Conservation (phyloP, 2,888 invertebrate genomes). For the Drosophila niveifrons region DNA sequence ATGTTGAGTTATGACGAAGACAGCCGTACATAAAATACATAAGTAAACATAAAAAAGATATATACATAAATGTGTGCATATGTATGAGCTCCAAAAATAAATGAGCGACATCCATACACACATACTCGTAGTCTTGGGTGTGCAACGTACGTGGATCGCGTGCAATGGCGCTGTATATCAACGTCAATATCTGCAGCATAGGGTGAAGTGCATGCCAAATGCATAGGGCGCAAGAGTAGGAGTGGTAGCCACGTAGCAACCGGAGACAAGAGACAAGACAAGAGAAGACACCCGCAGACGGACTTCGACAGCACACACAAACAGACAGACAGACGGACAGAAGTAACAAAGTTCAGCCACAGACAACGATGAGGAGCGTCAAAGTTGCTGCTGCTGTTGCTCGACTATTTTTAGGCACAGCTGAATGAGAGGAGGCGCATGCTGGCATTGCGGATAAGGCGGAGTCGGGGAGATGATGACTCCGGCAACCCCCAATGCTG, state of each 20-base stretch:
- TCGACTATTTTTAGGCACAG: slow-evolving; percentile 70
- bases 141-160: slow-evolving; percentile 62
- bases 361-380: slow-evolving; percentile 52
- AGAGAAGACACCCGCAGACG: slow-evolving; percentile 37
- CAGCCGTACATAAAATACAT: slow-evolving; percentile 23
- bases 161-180: slow-evolving; percentile 78
- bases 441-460: slow-evolving; percentile 2
- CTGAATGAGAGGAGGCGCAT: slow-evolving; percentile 33
- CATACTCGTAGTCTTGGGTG: slow-evolving; percentile 9
- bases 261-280: slow-evolving; percentile 49
- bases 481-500: slow-evolving; percentile 54
- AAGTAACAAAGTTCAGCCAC: slow-evolving; percentile 78
- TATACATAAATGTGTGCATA: slow-evolving; percentile 24
- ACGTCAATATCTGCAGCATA: slow-evolving; percentile 77
- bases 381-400: slow-evolving; percentile 45
- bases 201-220: slow-evolving; percentile 76
- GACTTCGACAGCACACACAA: slow-evolving; percentile 18
- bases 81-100: slow-evolving; percentile 73
- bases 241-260: slow-evolving; percentile 71
- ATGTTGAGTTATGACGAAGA: slow-evolving; percentile 30
- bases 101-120: slow-evolving; percentile 57
- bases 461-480: slow-evolving; percentile 10
- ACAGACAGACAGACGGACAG: slow-evolving; percentile 37
- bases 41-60: slow-evolving; percentile 18
- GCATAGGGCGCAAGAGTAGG: slow-evolving; percentile 71